These are phyloP conservation scores for Tragopan temminckii DNA, from an alignment of 2,797 vertebrate genomes.

Conservation along the genomic window DNA sequence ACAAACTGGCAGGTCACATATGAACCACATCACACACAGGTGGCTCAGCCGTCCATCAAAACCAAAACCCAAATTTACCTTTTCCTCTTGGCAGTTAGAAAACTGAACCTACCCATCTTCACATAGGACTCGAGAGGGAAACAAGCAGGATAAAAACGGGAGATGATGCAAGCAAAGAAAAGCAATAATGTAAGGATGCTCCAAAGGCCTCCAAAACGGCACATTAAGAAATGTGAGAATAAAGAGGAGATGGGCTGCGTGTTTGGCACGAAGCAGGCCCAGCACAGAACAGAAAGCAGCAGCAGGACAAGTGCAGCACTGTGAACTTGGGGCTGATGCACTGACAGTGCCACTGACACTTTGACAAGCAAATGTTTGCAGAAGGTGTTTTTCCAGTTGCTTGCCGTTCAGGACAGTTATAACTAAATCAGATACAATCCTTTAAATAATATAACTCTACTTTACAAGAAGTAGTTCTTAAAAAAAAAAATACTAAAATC, in stretches of 20 bases:
- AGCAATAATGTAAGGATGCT: accelerated
- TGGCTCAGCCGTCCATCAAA: not conserved
- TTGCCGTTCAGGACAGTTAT: not conserved
- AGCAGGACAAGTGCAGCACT: not conserved
- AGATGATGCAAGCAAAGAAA: accelerated
- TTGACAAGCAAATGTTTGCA: not conserved
- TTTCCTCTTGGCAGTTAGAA: not conserved
- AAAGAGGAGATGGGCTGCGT: accelerated
- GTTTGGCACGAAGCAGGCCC: accelerated
- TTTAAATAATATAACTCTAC: not conserved
- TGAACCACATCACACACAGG: not conserved
- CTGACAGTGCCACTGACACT: not conserved
- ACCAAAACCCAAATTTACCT: not conserved
- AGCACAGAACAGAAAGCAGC: not conserved
- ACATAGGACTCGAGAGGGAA: not conserved
- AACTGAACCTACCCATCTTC: not conserved
- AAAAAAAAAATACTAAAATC: not conserved
- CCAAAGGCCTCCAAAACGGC: not conserved
- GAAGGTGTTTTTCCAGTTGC: not conserved
- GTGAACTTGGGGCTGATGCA: not conserved
- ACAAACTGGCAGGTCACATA: not conserved
- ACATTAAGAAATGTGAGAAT: not conserved
- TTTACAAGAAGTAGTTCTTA: not conserved
- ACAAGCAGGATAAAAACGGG: not conserved
- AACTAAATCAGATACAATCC: not conserved